These are phyloP conservation scores for Serinus canaria DNA, from an alignment of 2,113 vertebrate species.

Conservation along the genomic window DNA sequence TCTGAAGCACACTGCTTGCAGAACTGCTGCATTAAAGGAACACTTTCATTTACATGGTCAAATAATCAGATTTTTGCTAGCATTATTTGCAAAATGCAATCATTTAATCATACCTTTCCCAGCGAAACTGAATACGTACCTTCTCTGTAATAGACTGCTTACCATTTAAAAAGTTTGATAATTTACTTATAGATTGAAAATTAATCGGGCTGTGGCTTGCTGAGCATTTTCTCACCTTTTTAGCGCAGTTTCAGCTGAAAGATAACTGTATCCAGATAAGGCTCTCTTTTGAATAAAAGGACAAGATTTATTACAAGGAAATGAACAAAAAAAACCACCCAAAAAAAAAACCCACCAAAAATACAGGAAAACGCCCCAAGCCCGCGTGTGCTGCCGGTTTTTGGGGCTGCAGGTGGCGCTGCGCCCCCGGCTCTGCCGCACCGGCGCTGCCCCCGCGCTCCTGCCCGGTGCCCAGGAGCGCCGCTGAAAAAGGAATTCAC, in stretches of 20 bases:
- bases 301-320: not conserved
- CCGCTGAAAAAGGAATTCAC: rapidly evolving
- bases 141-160: not conserved
- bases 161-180: not conserved
- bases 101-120: not conserved
- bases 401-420: not conserved
- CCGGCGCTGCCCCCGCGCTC: too few relatives aligned
- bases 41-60: not conserved
- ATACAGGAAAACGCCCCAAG: too few relatives aligned
- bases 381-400: too few relatives aligned
- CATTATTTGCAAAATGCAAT: not conserved
- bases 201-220: not conserved
- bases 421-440: not conserved
- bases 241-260: not conserved
- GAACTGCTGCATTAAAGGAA: not conserved
- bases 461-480: rapidly evolving
- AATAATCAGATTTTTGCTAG: not conserved
- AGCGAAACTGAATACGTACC: not conserved
- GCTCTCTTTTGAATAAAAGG: not conserved
- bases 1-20: not conserved
- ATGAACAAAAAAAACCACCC: rapidly evolving
- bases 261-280: rapidly evolving
- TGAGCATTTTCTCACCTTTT: not conserved
- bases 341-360: not conserved
- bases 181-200: not conserved